A percentile compares a stretch with the other conserved stretches of the same genome.
Evolutionary conservation across 2,797 vertebrate genomes (phyloP).

Genomic region (Lithobates pipiens): DNA sequence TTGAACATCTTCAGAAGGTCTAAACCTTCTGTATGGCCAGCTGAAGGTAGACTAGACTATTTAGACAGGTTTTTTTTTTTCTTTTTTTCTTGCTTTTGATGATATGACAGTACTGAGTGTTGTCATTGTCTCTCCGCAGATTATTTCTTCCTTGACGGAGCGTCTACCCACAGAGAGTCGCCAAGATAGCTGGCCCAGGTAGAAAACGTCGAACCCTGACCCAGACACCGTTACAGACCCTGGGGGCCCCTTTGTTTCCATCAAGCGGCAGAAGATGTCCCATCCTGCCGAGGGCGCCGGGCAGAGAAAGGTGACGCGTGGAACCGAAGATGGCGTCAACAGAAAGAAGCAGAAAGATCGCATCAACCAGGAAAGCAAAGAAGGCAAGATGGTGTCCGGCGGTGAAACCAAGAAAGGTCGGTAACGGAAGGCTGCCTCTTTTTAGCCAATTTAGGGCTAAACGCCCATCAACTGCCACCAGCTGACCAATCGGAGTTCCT

Average conservation of each 20-base stretch:
- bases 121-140: conserved; percentile 66
- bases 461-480: too few species aligned
- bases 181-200: conserved; percentile 99
- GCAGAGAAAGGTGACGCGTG: conserved; percentile 81
- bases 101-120: neutral
- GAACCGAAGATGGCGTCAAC: conserved; percentile 83
- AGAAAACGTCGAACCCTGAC: conserved; percentile 97
- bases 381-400: conserved; percentile 81
- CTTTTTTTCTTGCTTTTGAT: neutral
- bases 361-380: conserved; percentile 94
- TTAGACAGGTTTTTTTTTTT: too few species aligned
- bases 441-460: too few species aligned
- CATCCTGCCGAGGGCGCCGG: conserved; percentile 81
- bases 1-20: neutral
- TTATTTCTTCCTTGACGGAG: conserved; percentile 88
- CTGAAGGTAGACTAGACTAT: too few species aligned
- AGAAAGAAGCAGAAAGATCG: conserved; percentile 97
- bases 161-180: conserved; percentile 89
- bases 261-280: conserved; percentile 98
- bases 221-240: conserved; percentile 94
- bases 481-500: too few species aligned
- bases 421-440: neutral
- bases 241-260: conserved; percentile 86
- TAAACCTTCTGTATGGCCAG: too few species aligned
- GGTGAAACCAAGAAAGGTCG: conserved; percentile 82